Evolutionary conservation across 2,113 vertebrate genomes (phyloP).

Genomic region (Riparia riparia): DNA sequence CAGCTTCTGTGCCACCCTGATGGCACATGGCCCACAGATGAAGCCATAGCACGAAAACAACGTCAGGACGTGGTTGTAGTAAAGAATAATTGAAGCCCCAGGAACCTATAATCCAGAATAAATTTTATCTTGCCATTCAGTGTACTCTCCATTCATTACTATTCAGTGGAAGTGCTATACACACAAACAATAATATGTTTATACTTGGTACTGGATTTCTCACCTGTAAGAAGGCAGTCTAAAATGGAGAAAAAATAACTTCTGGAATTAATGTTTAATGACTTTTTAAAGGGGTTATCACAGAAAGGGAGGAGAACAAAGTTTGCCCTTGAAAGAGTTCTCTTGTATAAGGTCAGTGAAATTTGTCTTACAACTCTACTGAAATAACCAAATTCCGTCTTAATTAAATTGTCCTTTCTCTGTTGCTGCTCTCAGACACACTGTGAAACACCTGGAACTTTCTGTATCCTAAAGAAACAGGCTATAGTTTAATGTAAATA

Average conservation of each 20-base stretch:
- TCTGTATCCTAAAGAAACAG: not conserved
- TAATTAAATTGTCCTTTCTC: not conserved
- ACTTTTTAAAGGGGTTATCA: constrained; percentile 31
- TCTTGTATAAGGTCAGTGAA: constrained; percentile 34
- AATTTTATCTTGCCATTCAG: constrained; percentile 17
- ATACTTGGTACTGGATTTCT: constrained; percentile 14
- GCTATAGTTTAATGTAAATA: not conserved
- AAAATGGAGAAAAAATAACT: constrained; percentile 10
- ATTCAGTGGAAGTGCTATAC: constrained; percentile 14
- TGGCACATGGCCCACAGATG: constrained; percentile 21
- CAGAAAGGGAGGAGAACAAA: constrained; percentile 11
- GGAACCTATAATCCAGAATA: constrained; percentile 37
- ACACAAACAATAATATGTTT: constrained; percentile 28
- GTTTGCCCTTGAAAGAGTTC: constrained; percentile 25
- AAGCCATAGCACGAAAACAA: constrained; percentile 32
- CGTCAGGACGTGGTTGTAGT: constrained; percentile 5
- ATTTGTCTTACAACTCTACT: constrained; percentile 31
- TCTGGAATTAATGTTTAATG: constrained; percentile 63
- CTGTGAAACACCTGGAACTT: not conserved
- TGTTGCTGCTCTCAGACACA: not conserved
- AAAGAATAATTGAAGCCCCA: constrained; percentile 43
- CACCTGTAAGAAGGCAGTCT: not conserved
- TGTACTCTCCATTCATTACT: not conserved
- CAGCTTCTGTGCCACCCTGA: not conserved
- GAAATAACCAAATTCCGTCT: not conserved